Base-by-base conservation (phyloP, 37 sponge, comb jelly and placozoan species). In the Diacarnus erythraeanus region DNA sequence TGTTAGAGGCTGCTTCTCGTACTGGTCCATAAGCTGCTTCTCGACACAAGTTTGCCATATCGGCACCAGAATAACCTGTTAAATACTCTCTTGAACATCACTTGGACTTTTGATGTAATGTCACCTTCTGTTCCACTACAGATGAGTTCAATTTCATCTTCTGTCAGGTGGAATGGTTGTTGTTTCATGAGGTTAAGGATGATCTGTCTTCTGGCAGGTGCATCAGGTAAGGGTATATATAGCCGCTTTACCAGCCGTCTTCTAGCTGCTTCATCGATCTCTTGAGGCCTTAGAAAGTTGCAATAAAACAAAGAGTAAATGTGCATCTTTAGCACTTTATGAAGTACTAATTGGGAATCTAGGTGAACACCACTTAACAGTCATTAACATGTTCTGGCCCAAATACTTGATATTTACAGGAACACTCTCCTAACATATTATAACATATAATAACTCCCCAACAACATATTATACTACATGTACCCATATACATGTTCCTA, bases 201-300 rank as follows among this genome's bases (percentile, higher is more conserved):
- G 42, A 98, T 95, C 69, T 95, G 90, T 38, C 58, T 84, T 29
- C 99, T 78, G 37, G 99, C 96, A 1, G 75, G n/a, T 42, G 40
- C 69, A 76, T 95, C 94, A 1, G 99, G 99, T 9, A 98, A 83
- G 10, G 99, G 99, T 58, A 98, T 98, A 88, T 95, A 95, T 71
- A 98, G 89, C 61, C 99, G 89, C 84, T 98, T 98, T 21, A 92
- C 93, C 40, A 98, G 92, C 22, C 99, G 69, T 33, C 99, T 58
- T 39, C 99, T 77, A 3, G 99, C 99, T 25, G 99, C 99, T 80
- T 98, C 99, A 61, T 98, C 99, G 25, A 98, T 98, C 64, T 98
- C 99, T 64, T 98, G 99, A 23, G 99, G 99, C 25, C 98, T 78
- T 58, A 30, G 31, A 65, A 25, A 51, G 51, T 12, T 15, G 12